A percentile compares a stretch with the other conserved stretches of the same genome.
phyloP scores from a whole-genome alignment of 2,797 vertebrate species.

The Botia almorhae region DNA sequence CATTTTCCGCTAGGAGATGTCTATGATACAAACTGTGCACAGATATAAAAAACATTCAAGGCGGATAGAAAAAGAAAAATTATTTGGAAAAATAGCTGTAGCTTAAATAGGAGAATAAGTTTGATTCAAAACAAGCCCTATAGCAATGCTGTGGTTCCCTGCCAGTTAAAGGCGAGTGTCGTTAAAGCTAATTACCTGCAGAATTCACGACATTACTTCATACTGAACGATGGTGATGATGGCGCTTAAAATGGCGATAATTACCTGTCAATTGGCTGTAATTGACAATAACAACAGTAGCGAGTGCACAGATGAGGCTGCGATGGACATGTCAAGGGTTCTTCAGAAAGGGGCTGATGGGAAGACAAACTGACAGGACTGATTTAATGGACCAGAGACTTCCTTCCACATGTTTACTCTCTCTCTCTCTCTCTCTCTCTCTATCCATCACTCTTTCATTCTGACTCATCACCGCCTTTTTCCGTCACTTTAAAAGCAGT shows the following conservation, averaged over 20 bases:
- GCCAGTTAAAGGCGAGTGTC: constrained; percentile 56
- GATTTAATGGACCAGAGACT: constrained; percentile 44
- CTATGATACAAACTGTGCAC: constrained; percentile 1
- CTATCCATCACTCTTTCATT: neutral
- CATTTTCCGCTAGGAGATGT: constrained; percentile 61
- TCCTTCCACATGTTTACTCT: constrained; percentile 21
- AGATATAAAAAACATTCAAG: neutral
- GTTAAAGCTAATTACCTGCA: constrained; percentile 71
- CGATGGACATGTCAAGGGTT: constrained; percentile 47
- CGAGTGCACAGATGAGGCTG: constrained; percentile 32
- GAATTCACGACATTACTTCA: constrained; percentile 67
- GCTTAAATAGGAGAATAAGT: neutral
- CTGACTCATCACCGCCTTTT: neutral
- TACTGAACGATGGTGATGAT: constrained; percentile 69
- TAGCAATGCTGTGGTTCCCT: constrained; percentile 29
- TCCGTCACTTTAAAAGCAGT: neutral
- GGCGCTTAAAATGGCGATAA: constrained; percentile 70
- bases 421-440: constrained; percentile 22
- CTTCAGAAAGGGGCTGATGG: constrained; percentile 55
- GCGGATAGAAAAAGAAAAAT: constrained; percentile 5
- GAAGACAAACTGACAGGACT: constrained; percentile 50
- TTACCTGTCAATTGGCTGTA: constrained; percentile 72
- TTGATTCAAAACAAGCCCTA: constrained; percentile 51
- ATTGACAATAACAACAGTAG: constrained; percentile 68
- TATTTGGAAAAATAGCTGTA: neutral